Base-by-base conservation (phyloP, 2,113 vertebrate genomes). In the Alectura lathami region DNA sequence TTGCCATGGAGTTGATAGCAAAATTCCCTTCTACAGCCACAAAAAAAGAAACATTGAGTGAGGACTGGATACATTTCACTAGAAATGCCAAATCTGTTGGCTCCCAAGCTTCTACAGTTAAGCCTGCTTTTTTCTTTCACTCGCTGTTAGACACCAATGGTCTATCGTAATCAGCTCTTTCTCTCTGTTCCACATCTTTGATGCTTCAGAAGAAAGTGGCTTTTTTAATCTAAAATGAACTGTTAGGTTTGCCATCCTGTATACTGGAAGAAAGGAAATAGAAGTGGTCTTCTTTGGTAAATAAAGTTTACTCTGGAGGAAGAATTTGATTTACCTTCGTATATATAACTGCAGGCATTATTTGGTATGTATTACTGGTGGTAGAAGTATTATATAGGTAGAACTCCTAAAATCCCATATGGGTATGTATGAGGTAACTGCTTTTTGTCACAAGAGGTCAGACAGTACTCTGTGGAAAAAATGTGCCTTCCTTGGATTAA, bases 21-120 rank as follows among this genome's bases (percentile, higher is more conserved):
- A 91, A 96, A 76, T 77, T 78, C n/a, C 24, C 30, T 89, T 86
- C 85, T 66, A 47, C 29, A 80, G 45, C 53, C n/a, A 63, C 54
- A 83, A 90, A 80, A 89, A 88, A 94, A 80, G 47, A 74, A 86
- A 87, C 38, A 6, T 51, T 82, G 62, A 80, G n/a, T 88, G 68
- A 83, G 45, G 83, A 88, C 1, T 76, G 69, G 60, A 70, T 88
- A 56, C 17, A 64, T 67, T 43, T 80, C 64, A 48, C 27, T 18
- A 88, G 72, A 94, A 90, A 94, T 63, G 67, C 79, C 57, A 89
- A 80, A 77, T 83, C 14, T 67, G 4, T 66, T 86, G 54, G 59
- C 59, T 91, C 26, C 47, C 27, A 43, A 56, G 51, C 29, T 74
- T 74, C 86, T 72, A 62, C 27, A 85, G 45, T 83, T 76, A 91